Base-by-base conservation (phyloP, 2,888 invertebrate genomes). In the Parnassius smintheus region DNA sequence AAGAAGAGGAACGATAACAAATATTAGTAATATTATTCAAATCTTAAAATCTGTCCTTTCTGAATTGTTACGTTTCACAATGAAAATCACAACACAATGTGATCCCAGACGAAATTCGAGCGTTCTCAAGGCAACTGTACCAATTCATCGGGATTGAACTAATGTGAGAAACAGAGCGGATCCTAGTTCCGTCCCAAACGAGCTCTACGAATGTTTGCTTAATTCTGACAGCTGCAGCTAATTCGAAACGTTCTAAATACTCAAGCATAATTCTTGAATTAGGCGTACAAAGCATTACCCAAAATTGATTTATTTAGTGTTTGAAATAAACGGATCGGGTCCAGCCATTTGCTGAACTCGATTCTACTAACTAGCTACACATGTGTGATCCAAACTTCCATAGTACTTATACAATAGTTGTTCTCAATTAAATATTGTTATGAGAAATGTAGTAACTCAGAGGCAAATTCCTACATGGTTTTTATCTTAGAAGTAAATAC, bases 151-250 rank as follows among this genome's bases (percentile, higher is more conserved):
- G 77, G 75, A 83, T 78, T 80, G 83, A 81, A 85, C 79, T 89
- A 88, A 88, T 84, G 82, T 80, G 87, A 82, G 87, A 80, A 86
- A 83, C 82, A 77, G 77, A 83, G 78, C 79, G 77, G 69, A 74
- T 75, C 73, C 74, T 65, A 76, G 73, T 75, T 76, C 72, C 75
- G 71, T 68, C 67, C 71, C 75, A 79, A 84, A 80, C 81, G 78
- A 77, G 77, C 74, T 67, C 67, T 68, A 77, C 78, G 74, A 82
- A 77, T 80, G 82, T 85, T 85, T 82, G 82, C 81, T 78, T 77
- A 82, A 83, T 83, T 83, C 83, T 85, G 83, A 85, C 83, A 84
- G 83, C 82, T 85, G 82, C 75, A 76, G 74, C 74, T 82, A 84
- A 83, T 83, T 77, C 79, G 66, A 68, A 79, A 74, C 71, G 71